Evolutionary conservation across 2,888 invertebrate species (phyloP).

Genomic region (Eristalinus sepulchralis): DNA sequence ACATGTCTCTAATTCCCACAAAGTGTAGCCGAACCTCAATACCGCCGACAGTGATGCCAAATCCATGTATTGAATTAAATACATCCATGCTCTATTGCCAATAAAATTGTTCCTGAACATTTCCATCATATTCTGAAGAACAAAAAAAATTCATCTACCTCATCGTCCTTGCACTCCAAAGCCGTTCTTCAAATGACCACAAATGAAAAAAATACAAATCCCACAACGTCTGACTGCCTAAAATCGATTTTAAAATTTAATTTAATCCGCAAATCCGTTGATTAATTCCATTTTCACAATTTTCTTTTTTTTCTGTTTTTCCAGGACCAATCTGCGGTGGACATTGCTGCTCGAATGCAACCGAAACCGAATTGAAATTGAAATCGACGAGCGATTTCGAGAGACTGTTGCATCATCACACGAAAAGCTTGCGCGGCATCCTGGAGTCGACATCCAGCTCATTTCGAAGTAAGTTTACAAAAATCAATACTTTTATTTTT

Average conservation of each 20-base stretch:
- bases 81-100: no score
- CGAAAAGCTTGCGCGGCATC: conserved; percentile 88
- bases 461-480: conserved; percentile 86
- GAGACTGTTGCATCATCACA: conserved; percentile 86
- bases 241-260: not conserved
- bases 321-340: conserved; percentile 80
- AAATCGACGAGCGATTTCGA: conserved; percentile 83
- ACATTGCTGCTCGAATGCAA: conserved; percentile 79
- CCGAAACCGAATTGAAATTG: conserved; percentile 78
- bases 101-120: no score
- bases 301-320: conserved; percentile 58
- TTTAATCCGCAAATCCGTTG: not conserved
- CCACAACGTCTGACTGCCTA: not conserved
- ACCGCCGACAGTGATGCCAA: no score
- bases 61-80: no score
- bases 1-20: no score
- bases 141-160: no score
- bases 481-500: not conserved
- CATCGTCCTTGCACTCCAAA: not conserved
- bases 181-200: not conserved
- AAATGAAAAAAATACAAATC: not conserved
- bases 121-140: no score
- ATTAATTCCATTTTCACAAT: not conserved
- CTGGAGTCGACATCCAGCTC: conserved; percentile 87
- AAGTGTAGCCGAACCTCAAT: no score